phyloP scores from a whole-genome alignment of 2,888 invertebrate species.

The Xanthorhoe spadicearia region DNA sequence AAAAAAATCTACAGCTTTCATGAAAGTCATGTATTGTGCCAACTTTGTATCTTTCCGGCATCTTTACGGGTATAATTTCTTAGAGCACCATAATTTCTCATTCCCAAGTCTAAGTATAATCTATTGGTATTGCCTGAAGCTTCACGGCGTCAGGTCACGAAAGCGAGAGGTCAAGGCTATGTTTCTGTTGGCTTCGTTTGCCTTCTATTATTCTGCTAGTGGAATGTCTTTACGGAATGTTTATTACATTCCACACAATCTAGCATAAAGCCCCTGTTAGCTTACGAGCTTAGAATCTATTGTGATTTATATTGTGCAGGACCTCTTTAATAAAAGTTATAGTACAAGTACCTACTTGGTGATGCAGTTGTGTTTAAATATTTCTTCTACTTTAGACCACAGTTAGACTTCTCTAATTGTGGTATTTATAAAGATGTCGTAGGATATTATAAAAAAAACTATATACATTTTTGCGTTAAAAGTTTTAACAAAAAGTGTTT shows the following conservation, averaged over 20 bases:
- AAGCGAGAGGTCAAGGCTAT: slow-evolving; percentile 24
- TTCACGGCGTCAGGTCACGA: slow-evolving; percentile 26
- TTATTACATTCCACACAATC: neutral
- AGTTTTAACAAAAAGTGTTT: neutral
- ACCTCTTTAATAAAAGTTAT: too few relatives aligned
- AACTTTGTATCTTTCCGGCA: neutral
- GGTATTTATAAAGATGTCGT: too few relatives aligned
- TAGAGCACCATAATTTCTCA: slow-evolving; percentile 8
- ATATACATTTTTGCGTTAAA: too few relatives aligned
- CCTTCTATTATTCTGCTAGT: slow-evolving; percentile 3
- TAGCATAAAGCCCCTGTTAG: neutral
- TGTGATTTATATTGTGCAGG: neutral
- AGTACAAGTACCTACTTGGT: too few relatives aligned
- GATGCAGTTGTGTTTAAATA: too few relatives aligned
- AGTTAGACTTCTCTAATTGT: too few relatives aligned
- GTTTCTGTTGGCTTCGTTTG: slow-evolving; percentile 5
- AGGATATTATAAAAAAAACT: too few relatives aligned
- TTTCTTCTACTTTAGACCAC: too few relatives aligned
- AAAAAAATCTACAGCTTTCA: too few relatives aligned
- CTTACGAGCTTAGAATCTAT: neutral
- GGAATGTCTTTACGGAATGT: slow-evolving; percentile 3
- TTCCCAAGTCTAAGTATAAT: slow-evolving; percentile 5
- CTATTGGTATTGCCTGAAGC: slow-evolving; percentile 17
- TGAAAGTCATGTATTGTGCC: neutral
- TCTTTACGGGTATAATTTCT: neutral